These are phyloP conservation scores for Penaeus vannamei DNA, from an alignment of 1,140 invertebrate genomes.

Conservation along the genomic window DNA sequence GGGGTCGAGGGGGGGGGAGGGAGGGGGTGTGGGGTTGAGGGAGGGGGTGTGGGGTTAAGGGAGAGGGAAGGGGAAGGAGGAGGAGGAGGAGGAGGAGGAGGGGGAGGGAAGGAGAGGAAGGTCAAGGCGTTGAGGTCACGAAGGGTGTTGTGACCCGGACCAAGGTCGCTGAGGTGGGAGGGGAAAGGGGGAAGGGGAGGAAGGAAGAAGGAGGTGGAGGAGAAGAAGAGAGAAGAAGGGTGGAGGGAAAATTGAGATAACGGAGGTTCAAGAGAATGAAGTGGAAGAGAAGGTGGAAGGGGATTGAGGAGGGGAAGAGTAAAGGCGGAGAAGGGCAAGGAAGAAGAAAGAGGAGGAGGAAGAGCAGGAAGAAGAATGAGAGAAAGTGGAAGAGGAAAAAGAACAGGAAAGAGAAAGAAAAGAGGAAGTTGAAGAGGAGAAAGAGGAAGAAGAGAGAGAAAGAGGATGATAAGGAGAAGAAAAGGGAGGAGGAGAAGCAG, in stretches of 20 bases:
- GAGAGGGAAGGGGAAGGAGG: not conserved
- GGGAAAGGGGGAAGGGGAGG: too few species aligned
- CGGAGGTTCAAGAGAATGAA: too few species aligned
- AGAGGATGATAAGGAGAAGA: not conserved
- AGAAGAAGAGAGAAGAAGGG: not conserved
- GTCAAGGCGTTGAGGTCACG: too few species aligned
- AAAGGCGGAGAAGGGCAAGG: not conserved
- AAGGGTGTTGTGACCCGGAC: too few species aligned
- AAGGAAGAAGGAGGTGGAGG: not conserved
- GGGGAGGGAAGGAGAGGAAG: too few species aligned
- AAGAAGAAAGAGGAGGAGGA: not conserved
- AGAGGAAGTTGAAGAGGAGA: too few species aligned
- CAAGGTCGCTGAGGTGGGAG: too few species aligned
- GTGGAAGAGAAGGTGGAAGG: too few species aligned
- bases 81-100: not conserved
- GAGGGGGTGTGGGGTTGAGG: not conserved
- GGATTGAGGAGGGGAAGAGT: too few species aligned
- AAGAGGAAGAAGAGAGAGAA: too few species aligned
- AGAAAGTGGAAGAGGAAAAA: not conserved
- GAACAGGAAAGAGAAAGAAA: not conserved
- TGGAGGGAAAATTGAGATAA: not conserved
- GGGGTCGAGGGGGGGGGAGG: not conserved
- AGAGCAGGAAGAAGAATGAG: not conserved
- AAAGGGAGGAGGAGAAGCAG: not conserved
- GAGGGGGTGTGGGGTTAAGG: not conserved